phyloP scores from a whole-genome alignment of 2,797 vertebrate genomes.

The Falco rusticolus region DNA sequence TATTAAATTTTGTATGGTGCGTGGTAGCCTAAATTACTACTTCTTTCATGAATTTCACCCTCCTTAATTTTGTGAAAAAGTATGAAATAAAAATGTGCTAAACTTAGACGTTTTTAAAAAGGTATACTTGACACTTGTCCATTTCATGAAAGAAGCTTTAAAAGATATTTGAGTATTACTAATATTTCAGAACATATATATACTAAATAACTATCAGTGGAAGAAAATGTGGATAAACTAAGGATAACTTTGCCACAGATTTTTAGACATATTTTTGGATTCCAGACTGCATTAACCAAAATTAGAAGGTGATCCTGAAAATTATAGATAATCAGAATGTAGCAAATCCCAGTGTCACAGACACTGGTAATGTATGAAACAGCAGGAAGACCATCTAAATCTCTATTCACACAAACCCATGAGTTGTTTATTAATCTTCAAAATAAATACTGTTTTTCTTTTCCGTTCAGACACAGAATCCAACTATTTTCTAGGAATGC shows the following conservation, averaged over 20 bases:
- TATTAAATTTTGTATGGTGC: not conserved
- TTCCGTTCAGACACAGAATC: not conserved
- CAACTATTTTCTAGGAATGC: not conserved
- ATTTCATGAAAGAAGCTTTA: not conserved
- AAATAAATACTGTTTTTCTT: not conserved
- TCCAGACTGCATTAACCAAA: not conserved
- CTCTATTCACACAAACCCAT: not conserved
- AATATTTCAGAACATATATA: not conserved
- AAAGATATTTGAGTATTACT: not conserved
- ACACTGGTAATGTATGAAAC: not conserved
- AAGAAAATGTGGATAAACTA: not conserved
- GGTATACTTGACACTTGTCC: not conserved
- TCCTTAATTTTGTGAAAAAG: not conserved
- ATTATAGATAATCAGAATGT: not conserved
- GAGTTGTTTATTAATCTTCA: not conserved
- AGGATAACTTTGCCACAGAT: not conserved
- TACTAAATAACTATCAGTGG: not conserved
- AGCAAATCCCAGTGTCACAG: not conserved
- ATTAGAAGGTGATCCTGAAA: not conserved
- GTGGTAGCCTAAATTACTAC: not conserved
- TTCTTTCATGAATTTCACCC: not conserved
- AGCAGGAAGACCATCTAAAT: not conserved
- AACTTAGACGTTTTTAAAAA: not conserved
- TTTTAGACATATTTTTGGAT: not conserved
- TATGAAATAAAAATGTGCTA: not conserved